Percentiles rank a stretch among this genome's conserved stretches.
phyloP scores from a whole-genome alignment of 2,888 invertebrate species.

The Tromatobia lineatoria region DNA sequence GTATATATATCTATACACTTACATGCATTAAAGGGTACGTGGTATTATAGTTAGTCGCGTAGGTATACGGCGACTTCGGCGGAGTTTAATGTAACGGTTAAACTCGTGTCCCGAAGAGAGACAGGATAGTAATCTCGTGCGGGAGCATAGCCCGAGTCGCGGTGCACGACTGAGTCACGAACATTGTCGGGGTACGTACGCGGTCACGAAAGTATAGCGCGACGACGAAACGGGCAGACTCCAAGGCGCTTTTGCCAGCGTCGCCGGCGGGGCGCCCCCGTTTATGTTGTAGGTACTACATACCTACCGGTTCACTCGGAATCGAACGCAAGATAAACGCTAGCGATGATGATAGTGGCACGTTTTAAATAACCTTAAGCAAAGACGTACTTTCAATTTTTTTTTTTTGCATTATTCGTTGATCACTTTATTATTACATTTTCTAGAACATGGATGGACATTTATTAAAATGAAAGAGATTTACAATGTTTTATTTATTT shows the following conservation, averaged over 20 bases:
- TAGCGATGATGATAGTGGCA: constrained; percentile 37
- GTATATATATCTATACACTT: not conserved
- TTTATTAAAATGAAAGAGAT: no score
- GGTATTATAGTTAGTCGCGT: constrained; percentile 19
- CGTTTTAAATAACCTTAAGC: constrained; percentile 17
- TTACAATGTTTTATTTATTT: no score
- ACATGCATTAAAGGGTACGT: constrained; percentile 14
- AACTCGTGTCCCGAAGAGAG: constrained; percentile 78
- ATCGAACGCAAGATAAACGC: constrained; percentile 42
- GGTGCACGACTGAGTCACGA: constrained; percentile 68
- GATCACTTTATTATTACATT: not conserved
- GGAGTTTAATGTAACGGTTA: constrained; percentile 80
- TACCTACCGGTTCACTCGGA: not conserved
- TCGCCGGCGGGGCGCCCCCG: constrained; percentile 58
- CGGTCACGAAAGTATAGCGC: constrained; percentile 68
- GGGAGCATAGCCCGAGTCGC: constrained; percentile 38
- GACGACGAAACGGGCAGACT: constrained; percentile 58
- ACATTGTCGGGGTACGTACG: constrained; percentile 65
- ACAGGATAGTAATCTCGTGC: constrained; percentile 68
- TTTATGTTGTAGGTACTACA: constrained; percentile 17
- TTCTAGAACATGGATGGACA: no score
- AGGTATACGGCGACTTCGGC: constrained; percentile 60
- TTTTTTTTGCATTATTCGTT: not conserved
- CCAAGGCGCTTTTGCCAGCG: constrained; percentile 53
- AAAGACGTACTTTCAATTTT: not conserved